These are phyloP conservation scores for Agrochola circellaris DNA, from an alignment of 2,888 invertebrate genomes.

Conservation along the genomic window DNA sequence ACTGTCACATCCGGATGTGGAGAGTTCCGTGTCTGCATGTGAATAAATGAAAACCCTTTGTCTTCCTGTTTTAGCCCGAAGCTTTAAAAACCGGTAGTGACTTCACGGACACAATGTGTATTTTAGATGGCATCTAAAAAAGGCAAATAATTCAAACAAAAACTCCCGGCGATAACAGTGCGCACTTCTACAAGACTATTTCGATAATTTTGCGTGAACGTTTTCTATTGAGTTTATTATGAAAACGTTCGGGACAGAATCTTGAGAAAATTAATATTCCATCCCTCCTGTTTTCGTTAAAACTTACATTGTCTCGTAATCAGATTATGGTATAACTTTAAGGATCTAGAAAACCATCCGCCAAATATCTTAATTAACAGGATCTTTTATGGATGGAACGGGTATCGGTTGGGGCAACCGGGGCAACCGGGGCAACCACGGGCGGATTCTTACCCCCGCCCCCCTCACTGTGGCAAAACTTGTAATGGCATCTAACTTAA, in stretches of 20 bases:
- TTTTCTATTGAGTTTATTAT: constrained; percentile 50
- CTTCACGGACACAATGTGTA: constrained; percentile 42
- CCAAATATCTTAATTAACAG: constrained; percentile 69
- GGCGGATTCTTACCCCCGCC: constrained; percentile 59
- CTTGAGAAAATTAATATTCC: constrained; percentile 68
- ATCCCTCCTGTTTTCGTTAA: constrained; percentile 62
- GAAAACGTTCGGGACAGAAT: constrained; percentile 56
- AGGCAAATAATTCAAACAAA: constrained; percentile 67
- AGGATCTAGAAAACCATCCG: constrained; percentile 66
- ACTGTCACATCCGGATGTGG: constrained; percentile 46
- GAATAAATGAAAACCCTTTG: constrained; percentile 71
- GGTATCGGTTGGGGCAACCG: constrained; percentile 63
- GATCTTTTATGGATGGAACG: constrained; percentile 64
- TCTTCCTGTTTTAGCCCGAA: constrained; percentile 61
- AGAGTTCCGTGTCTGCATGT: constrained; percentile 43
- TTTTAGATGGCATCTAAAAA: constrained; percentile 50
- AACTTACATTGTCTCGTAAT: constrained; percentile 72
- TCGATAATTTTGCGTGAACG: constrained; percentile 49
- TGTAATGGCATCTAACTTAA: constrained; percentile 86
- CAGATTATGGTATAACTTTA: constrained; percentile 71
- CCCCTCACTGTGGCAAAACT: constrained; percentile 79
- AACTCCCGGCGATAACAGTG: constrained; percentile 41
- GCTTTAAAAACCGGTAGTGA: constrained; percentile 53
- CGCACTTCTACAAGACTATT: constrained; percentile 17
- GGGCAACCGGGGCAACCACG: constrained; percentile 65